These are phyloP conservation scores for Mongoloraphidia duomilia DNA, from an alignment of 2,888 invertebrate genomes.

Conservation along the genomic window DNA sequence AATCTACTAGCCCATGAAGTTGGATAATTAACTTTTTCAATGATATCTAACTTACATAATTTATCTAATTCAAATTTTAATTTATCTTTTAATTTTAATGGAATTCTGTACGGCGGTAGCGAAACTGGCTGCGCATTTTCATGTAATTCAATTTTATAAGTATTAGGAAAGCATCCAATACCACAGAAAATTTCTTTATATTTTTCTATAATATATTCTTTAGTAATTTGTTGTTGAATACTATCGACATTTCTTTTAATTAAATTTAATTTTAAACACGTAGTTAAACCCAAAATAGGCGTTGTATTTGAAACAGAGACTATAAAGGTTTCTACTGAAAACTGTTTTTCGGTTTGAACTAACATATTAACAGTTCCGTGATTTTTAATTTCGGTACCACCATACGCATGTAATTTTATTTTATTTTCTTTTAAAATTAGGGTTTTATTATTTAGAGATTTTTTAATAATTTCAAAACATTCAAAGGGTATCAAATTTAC, in stretches of 20 bases:
- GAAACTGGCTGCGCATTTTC: not conserved
- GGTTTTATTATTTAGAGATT: not conserved
- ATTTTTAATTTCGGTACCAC: not conserved
- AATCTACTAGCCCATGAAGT: conserved; percentile 1
- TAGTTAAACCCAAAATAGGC: not conserved
- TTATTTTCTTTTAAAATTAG: not conserved
- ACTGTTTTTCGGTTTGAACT: not conserved
- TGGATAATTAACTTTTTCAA: not conserved
- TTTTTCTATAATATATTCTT: not conserved
- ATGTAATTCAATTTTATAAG: not conserved
- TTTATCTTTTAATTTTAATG: not conserved
- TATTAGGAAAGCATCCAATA: not conserved
- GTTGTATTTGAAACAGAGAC: not conserved
- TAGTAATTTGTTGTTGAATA: not conserved
- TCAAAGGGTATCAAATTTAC: conserved; percentile 1
- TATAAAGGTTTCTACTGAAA: not conserved
- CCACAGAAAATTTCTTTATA: no score
- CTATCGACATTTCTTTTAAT: not conserved
- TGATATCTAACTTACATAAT: not conserved
- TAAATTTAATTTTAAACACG: not conserved
- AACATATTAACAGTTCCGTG: not conserved
- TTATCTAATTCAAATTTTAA: not conserved
- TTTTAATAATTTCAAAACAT: not conserved
- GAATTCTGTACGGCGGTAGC: not conserved
- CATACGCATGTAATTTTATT: not conserved